Conservation (phyloP, 2,888 invertebrate species). For the Allophyes oxyacanthae region DNA sequence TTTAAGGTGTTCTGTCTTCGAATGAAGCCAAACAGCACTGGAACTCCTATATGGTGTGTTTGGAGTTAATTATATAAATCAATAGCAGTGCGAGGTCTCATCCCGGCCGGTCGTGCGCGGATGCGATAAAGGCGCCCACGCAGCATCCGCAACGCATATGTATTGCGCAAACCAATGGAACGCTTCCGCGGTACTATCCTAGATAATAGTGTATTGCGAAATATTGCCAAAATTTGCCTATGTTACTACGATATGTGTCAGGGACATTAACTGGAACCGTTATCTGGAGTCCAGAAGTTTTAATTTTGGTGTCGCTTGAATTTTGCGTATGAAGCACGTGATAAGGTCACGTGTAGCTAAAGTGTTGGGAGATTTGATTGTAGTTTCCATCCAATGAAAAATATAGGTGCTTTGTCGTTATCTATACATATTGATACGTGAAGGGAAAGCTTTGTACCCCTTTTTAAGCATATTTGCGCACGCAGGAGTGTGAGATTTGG, state of each 20-base stretch:
- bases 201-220: constrained; percentile 81
- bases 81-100: constrained; percentile 49
- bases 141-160: constrained; percentile 46
- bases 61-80: constrained; percentile 54
- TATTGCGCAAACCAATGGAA: constrained; percentile 64
- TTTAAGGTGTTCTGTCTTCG: neutral
- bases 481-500: no score
- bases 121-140: constrained; percentile 69
- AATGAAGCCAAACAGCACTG: neutral
- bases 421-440: no score
- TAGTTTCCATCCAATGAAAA: no score
- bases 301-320: no score
- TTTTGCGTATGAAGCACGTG: neutral
- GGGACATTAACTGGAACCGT: neutral
- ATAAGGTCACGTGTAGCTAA: no score
- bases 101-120: constrained; percentile 59
- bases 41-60: constrained; percentile 3
- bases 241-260: constrained; percentile 2
- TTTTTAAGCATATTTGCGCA: no score
- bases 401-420: no score
- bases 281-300: no score
- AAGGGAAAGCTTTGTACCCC: no score
- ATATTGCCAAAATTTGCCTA: constrained; percentile 75
- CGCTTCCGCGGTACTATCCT: constrained; percentile 75
- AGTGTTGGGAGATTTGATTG: no score